Conservation (phyloP, 2,797 vertebrate genomes). For the Anguilla marmorata region DNA sequence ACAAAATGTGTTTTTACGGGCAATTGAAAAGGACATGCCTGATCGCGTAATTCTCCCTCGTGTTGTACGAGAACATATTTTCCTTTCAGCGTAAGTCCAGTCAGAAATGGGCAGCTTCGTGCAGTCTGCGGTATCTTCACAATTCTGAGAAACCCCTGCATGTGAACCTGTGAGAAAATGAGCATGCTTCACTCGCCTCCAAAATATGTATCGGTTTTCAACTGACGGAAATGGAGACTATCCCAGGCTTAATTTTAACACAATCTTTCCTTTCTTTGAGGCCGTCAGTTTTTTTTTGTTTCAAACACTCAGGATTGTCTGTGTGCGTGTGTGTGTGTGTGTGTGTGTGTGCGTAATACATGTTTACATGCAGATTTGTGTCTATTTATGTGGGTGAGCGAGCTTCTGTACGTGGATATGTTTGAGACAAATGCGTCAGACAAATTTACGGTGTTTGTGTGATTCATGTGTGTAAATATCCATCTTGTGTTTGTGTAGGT, state of each 20-base stretch:
- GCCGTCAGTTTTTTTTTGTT: constrained; percentile 22
- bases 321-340: constrained; percentile 22
- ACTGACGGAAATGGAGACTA: constrained; percentile 21
- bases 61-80: constrained; percentile 28
- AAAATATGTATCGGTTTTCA: constrained; percentile 27
- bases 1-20: background rate
- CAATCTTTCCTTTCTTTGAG: constrained; percentile 17
- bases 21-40: constrained; percentile 26
- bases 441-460: background rate
- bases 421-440: background rate
- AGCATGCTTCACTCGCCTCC: constrained; percentile 21
- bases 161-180: constrained; percentile 27
- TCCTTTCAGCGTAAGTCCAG: constrained; percentile 29
- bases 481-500: constrained; percentile 1
- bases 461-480: background rate
- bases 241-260: constrained; percentile 27
- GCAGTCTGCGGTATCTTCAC: background rate
- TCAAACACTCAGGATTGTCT: constrained; percentile 36
- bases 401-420: background rate
- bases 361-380: background rate
- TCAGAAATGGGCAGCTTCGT: constrained; percentile 14
- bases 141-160: constrained; percentile 15
- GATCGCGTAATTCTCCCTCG: constrained; percentile 15
- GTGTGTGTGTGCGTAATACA: background rate
- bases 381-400: background rate